phyloP scores from a whole-genome alignment of 2,888 invertebrate species.

The Epistrophe eligans region DNA sequence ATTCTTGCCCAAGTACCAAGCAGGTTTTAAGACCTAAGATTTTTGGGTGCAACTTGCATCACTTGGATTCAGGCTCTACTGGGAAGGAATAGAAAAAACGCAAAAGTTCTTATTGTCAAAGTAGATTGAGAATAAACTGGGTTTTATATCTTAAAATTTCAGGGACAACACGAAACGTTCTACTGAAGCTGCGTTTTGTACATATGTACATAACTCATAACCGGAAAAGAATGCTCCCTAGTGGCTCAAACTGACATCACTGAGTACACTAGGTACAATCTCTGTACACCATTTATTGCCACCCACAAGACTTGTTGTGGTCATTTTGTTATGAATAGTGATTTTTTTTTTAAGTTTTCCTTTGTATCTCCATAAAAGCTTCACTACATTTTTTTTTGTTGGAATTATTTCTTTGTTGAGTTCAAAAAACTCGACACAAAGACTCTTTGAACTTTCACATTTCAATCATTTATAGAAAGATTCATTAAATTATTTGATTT shows the following conservation, averaged over 20 bases:
- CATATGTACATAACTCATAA: no score
- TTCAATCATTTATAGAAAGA: not conserved
- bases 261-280: not conserved
- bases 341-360: not conserved
- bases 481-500: conserved; percentile 3
- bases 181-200: not conserved
- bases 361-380: not conserved
- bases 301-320: not conserved
- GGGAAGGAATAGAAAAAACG: no score
- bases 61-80: no score
- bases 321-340: not conserved
- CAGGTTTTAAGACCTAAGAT: no score
- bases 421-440: not conserved
- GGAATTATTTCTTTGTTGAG: not conserved
- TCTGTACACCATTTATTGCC: not conserved
- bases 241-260: no score
- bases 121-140: not conserved
- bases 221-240: no score
- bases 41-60: no score
- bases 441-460: not conserved
- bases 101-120: no score
- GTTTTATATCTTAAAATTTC: not conserved
- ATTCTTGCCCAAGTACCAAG: no score
- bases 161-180: not conserved
- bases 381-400: not conserved